Evolutionary conservation across 2,797 vertebrate species (phyloP).

Genomic region (Glyptemys insculpta): DNA sequence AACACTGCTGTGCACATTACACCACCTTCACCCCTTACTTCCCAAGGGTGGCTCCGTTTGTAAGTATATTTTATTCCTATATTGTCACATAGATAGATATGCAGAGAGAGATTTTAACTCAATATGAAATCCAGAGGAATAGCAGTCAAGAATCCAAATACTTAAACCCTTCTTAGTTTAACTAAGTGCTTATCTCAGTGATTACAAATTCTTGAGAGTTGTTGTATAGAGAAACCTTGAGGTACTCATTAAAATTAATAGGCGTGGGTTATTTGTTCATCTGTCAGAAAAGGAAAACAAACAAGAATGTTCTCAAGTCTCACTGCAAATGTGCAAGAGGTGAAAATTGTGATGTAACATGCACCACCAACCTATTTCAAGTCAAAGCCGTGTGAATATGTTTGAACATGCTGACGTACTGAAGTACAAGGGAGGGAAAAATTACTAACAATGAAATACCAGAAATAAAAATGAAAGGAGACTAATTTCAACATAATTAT

Average conservation of each 20-base stretch:
- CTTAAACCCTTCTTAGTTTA: slow-evolving; percentile 54
- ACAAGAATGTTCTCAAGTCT: background rate
- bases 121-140: background rate
- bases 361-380: background rate
- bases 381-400: background rate
- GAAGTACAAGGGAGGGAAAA: background rate
- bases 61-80: background rate
- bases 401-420: background rate
- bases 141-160: background rate
- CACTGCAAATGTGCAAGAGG: background rate
- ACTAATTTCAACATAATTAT: background rate
- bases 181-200: slow-evolving; percentile 56
- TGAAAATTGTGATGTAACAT: background rate
- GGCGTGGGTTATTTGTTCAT: slow-evolving; percentile 50
- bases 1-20: background rate
- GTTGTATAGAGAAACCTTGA: slow-evolving; percentile 47
- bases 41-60: background rate
- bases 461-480: background rate
- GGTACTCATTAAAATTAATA: slow-evolving; percentile 72
- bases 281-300: slow-evolving; percentile 8
- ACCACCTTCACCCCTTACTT: background rate
- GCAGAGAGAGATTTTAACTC: background rate
- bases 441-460: background rate
- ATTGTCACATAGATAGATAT: background rate
- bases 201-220: slow-evolving; percentile 68